Evolutionary conservation across 2,888 invertebrate species (phyloP).

Genomic region (Amphiduros pacificus): DNA sequence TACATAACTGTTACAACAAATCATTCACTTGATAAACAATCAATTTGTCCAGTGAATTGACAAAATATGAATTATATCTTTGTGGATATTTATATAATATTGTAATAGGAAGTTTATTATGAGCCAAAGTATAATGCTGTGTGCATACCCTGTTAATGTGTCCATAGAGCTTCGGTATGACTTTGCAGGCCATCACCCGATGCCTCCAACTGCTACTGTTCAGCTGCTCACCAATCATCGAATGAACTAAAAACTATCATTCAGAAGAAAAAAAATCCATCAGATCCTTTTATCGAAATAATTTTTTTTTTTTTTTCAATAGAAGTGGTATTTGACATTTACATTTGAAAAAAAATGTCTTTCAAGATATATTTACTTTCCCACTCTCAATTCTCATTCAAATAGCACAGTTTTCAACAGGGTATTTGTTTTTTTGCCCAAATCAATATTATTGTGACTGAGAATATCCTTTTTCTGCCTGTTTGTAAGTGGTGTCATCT

Average conservation of each 20-base stretch:
- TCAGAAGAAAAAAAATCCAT: too few species aligned
- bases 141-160: constrained; percentile 50
- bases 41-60: background rate
- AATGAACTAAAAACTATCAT: constrained; percentile 57
- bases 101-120: background rate
- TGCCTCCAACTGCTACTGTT: constrained; percentile 59
- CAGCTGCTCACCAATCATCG: constrained; percentile 57
- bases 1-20: background rate
- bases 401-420: too few species aligned
- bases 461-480: too few species aligned
- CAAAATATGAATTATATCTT: background rate
- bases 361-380: too few species aligned
- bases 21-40: background rate
- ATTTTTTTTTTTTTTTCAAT: too few species aligned
- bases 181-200: constrained; percentile 56
- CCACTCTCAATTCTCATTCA: too few species aligned
- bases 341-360: too few species aligned
- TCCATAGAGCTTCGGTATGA: constrained; percentile 52
- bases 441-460: too few species aligned
- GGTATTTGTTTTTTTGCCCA: too few species aligned
- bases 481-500: too few species aligned
- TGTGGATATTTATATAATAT: background rate
- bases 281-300: too few species aligned
- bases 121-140: background rate
- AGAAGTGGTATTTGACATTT: too few species aligned